These are phyloP conservation scores for Hemicordylus capensis DNA, from an alignment of 2,113 vertebrate genomes.

Conservation along the genomic window DNA sequence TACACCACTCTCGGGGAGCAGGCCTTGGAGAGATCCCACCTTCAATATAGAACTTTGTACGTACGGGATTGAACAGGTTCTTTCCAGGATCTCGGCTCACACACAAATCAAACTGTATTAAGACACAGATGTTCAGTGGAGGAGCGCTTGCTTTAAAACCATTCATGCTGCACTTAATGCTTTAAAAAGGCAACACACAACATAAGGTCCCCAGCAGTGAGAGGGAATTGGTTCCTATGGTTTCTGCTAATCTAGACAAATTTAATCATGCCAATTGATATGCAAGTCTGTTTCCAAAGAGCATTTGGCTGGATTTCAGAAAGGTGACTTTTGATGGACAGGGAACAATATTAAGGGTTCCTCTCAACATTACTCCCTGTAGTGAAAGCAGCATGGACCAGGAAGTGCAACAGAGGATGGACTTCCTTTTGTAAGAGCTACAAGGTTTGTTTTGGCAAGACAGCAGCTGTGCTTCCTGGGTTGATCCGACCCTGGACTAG, in stretches of 20 bases:
- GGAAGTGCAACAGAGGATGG: neutral
- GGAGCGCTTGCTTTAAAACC: slow-evolving; percentile 8
- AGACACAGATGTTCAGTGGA: neutral
- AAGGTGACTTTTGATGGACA: neutral
- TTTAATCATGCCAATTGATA: neutral
- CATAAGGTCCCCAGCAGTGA: rapidly evolving
- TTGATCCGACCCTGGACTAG: neutral
- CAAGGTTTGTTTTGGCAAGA: neutral
- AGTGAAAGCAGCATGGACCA: neutral
- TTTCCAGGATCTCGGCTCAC: neutral
- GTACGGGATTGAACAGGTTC: neutral
- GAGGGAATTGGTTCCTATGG: slow-evolving; percentile 48
- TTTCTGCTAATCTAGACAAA: neutral
- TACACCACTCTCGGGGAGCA: neutral
- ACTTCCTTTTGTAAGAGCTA: neutral
- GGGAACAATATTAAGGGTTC: neutral
- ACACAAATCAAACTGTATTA: slow-evolving; percentile 9
- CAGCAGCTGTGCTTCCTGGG: neutral
- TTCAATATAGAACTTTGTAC: neutral
- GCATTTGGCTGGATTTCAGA: neutral
- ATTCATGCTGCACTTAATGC: neutral
- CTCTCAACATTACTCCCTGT: neutral
- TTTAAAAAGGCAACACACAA: rapidly evolving
- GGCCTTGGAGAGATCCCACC: neutral
- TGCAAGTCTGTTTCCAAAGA: neutral